A percentile compares a stretch with the other conserved stretches of the same genome.
These are phyloP conservation scores for Tupaia chinensis DNA, from an alignment of 2,113 vertebrate genomes.

Conservation along the genomic window DNA sequence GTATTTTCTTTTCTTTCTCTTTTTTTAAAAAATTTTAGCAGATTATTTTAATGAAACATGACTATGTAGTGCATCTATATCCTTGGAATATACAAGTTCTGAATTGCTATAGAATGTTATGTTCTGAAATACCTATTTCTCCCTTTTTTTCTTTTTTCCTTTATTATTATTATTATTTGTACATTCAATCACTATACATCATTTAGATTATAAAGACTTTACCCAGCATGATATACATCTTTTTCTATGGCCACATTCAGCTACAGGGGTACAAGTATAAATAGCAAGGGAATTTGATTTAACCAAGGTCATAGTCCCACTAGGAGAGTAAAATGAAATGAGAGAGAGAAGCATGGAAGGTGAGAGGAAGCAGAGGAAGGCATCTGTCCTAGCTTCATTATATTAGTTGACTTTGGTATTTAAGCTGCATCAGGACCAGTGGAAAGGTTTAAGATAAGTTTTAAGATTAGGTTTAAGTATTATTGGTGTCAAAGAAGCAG, in stretches of 20 bases:
- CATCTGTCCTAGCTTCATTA: background rate
- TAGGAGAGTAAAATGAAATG: background rate
- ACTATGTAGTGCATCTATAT: background rate
- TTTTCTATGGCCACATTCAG: background rate
- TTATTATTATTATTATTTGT: no score
- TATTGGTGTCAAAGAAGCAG: background rate
- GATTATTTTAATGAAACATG: background rate
- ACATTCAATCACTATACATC: no score
- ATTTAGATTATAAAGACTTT: no score
- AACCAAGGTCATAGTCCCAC: background rate
- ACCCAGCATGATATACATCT: no score
- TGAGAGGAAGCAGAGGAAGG: background rate
- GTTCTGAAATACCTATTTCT: background rate
- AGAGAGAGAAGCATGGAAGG: background rate
- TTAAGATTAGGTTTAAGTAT: background rate
- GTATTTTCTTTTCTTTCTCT: background rate
- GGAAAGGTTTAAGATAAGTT: background rate
- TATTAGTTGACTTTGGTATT: background rate
- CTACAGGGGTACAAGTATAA: background rate
- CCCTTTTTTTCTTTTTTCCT: no score
- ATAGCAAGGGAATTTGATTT: background rate
- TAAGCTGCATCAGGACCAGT: background rate
- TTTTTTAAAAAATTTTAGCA: background rate
- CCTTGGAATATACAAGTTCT: background rate
- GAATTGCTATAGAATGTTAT: background rate